phyloP scores from a whole-genome alignment of 2,797 vertebrate species.

The Tiaroga cobitis region DNA sequence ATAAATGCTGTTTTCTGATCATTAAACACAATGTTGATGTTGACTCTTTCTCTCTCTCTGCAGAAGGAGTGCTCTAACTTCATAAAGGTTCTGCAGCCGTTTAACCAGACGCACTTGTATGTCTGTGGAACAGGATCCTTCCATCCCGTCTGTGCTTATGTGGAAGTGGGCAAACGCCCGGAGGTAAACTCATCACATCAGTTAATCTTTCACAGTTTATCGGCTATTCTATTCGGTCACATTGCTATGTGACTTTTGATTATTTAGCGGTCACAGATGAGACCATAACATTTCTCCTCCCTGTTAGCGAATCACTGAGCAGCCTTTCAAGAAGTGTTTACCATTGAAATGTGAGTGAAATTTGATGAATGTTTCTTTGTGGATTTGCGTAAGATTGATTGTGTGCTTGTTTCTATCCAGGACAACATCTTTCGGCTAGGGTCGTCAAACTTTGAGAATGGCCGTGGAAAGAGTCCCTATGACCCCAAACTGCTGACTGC shows the following conservation, averaged over 20 bases:
- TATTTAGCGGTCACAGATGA: not conserved
- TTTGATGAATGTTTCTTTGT: slow-evolving; percentile 57
- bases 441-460: slow-evolving; percentile 89
- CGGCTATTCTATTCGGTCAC: no score
- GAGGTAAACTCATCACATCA: slow-evolving; percentile 80
- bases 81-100: slow-evolving; percentile 91
- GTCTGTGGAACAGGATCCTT: slow-evolving; percentile 96
- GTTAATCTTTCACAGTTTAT: not conserved
- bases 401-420: slow-evolving; percentile 68
- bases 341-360: slow-evolving; percentile 59
- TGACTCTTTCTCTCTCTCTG: slow-evolving; percentile 55
- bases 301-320: slow-evolving; percentile 36
- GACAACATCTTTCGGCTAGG: slow-evolving; percentile 92
- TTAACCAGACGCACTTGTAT: slow-evolving; percentile 95
- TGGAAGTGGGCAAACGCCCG: slow-evolving; percentile 91
- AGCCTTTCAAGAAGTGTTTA: slow-evolving; percentile 4
- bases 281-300: not conserved
- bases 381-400: slow-evolving; percentile 30
- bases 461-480: slow-evolving; percentile 96
- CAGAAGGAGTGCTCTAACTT: slow-evolving; percentile 98
- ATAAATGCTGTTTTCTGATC: not conserved
- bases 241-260: not conserved
- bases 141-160: slow-evolving; percentile 93
- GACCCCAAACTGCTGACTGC: slow-evolving; percentile 94
- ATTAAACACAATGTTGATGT: not conserved